Evolutionary conservation across 1,140 invertebrate species (phyloP), one percentile per base, ranked within the genome.

Genomic region (Microplitis mediator): DNA sequence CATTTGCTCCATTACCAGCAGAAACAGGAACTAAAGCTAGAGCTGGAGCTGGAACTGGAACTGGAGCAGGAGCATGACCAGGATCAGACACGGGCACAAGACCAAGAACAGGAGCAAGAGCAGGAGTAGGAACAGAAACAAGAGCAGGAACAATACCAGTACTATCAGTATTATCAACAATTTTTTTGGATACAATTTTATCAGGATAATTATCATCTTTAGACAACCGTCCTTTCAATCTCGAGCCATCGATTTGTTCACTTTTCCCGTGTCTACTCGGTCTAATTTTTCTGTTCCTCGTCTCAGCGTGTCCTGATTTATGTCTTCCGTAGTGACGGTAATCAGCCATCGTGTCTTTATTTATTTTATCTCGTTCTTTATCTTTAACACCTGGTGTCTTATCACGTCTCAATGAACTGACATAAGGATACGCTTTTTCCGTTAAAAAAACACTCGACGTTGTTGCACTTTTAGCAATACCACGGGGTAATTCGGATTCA

Each of bases 371-470:
- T 6, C 76, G 71, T 16, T 75, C 64, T 31, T 79, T 70, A 16
- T 36, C 34, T 4, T n/a, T 69, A 8, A 69, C 73, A 14, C 63
- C 78, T 0, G 82, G 82, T 1, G 83, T 84, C 45, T 83, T 83
- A 13, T 83, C 82, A 4, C 82, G 76, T 1, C 64, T 61, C 0
- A 71, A 54, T 6, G 68, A 74, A n/a, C 79, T 84, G 3, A 89
- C 88, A 78, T 91, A 93, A 0, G 91, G 91, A 66, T 92, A 90
- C 0, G 91, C 90, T 79, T 91, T 92, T 76, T 93, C 92, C 69
- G 90, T 90, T 1, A 94, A 88, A 2, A 90, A 64, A 11, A 91
- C 85, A 80, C 66, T 86, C 75, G 61, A 75, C 11, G 73, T 77
- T 77, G 81, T 69, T 63, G 80, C 54, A 79, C 86, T 87, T 88